phyloP scores from a whole-genome alignment of 2,888 invertebrate genomes.

The Coremacera marginata region DNA sequence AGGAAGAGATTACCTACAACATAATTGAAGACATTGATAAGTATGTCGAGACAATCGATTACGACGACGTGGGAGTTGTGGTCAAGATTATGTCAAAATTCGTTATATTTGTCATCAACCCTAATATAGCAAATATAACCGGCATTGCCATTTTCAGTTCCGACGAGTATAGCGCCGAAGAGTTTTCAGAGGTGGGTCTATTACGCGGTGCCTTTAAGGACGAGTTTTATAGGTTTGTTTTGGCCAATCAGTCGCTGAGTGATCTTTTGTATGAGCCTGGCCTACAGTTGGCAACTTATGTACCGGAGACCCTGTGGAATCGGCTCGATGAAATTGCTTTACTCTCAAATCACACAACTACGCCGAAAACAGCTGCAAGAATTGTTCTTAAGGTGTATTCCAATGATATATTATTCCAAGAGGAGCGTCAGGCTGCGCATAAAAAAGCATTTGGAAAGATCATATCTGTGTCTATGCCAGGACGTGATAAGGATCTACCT shows the following conservation, averaged over 20 bases:
- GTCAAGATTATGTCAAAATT: conserved; percentile 58
- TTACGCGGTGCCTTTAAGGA: conserved; percentile 54
- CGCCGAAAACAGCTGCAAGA: conserved; percentile 57
- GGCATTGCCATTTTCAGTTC: conserved; percentile 60
- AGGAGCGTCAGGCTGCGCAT: conserved; percentile 62
- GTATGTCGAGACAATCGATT: conserved; percentile 54
- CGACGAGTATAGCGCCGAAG: conserved; percentile 23
- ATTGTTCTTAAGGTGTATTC: conserved; percentile 72
- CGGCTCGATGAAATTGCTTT: conserved; percentile 62
- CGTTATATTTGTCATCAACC: conserved; percentile 61
- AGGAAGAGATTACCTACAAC: background rate
- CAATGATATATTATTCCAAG: conserved; percentile 73
- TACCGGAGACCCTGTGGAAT: conserved; percentile 69
- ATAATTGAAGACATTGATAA: conserved; percentile 37
- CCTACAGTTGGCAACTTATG: conserved; percentile 72
- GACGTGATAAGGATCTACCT: conserved; percentile 72
- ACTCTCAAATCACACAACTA: conserved; percentile 50
- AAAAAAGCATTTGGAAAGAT: conserved; percentile 69
- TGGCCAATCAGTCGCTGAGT: conserved; percentile 67
- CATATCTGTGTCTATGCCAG: conserved; percentile 74
- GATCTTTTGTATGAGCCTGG: conserved; percentile 70
- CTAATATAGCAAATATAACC: conserved; percentile 60
- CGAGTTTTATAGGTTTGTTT: conserved; percentile 62
- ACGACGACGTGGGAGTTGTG: conserved; percentile 60
- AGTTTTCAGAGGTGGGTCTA: conserved; percentile 6